Evolutionary conservation across 1,140 invertebrate species (phyloP).

Genomic region (Goniozus legneri): DNA sequence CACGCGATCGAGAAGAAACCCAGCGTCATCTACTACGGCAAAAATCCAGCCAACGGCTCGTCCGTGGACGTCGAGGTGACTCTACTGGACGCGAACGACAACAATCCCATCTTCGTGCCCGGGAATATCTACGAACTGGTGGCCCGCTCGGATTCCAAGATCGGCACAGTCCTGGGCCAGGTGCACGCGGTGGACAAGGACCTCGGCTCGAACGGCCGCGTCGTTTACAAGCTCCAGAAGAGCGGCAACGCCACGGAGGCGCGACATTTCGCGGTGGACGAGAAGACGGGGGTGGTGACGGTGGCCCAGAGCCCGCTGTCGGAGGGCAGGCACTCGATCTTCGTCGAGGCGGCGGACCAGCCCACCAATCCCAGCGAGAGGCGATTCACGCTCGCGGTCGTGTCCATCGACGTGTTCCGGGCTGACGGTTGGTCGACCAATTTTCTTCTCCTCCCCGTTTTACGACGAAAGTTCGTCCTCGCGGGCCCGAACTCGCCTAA

Average conservation of each 20-base stretch:
- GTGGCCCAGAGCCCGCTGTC: constrained; percentile 65
- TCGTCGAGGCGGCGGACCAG: constrained; percentile 79
- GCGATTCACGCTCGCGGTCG: constrained; percentile 76
- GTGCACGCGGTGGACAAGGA: constrained; percentile 79
- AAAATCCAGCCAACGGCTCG: constrained; percentile 51
- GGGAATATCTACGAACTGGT: constrained; percentile 77
- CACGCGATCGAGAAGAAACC: constrained; percentile 71
- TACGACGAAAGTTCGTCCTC: too few species aligned
- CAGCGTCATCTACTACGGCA: constrained; percentile 51
- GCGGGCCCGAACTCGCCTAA: too few species aligned
- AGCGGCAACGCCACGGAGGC: constrained; percentile 63
- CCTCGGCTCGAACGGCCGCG: constrained; percentile 73
- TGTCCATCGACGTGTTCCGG: constrained; percentile 68
- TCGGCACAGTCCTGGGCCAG: constrained; percentile 69
- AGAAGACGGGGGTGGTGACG: constrained; percentile 67
- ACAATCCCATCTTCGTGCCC: constrained; percentile 79
- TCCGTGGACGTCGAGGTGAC: constrained; percentile 76
- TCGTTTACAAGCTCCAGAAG: constrained; percentile 73
- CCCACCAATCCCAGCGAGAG: constrained; percentile 77
- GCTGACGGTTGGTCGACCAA: constrained; percentile 42
- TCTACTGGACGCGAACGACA: constrained; percentile 81
- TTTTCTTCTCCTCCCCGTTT: too few species aligned
- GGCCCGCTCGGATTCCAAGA: constrained; percentile 63
- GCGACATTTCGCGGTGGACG: constrained; percentile 70
- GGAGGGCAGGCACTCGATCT: constrained; percentile 70